These are phyloP conservation scores for Psylliodes chrysocephalus DNA, from an alignment of 2,888 invertebrate species.

Conservation along the genomic window DNA sequence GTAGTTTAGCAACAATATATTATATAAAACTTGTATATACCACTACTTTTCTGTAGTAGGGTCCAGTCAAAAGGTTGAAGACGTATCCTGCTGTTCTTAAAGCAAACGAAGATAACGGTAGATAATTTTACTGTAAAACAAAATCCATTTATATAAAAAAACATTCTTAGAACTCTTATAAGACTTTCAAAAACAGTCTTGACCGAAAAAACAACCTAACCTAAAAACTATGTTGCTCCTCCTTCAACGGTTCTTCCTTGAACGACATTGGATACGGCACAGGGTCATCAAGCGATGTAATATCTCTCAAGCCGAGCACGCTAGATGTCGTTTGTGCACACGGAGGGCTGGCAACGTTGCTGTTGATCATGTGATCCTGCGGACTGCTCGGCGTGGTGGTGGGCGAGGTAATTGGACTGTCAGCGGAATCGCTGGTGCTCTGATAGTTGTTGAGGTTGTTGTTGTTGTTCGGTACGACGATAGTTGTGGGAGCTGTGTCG, in stretches of 20 bases:
- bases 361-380: constrained; percentile 62
- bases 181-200: too few species aligned
- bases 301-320: constrained; percentile 66
- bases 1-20: too few species aligned
- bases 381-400: constrained; percentile 62
- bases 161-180: too few species aligned
- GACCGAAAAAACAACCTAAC: constrained; percentile 4
- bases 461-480: constrained; percentile 55
- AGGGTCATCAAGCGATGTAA: constrained; percentile 61
- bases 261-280: constrained; percentile 62
- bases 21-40: too few species aligned
- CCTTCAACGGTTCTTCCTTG: constrained; percentile 68
- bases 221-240: constrained; percentile 63
- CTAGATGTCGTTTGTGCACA: constrained; percentile 50
- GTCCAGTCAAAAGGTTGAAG: too few species aligned
- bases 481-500: constrained; percentile 61
- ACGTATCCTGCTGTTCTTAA: too few species aligned
- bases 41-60: too few species aligned
- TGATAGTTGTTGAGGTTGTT: constrained; percentile 64
- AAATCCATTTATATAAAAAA: too few species aligned
- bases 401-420: constrained; percentile 67
- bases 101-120: too few species aligned
- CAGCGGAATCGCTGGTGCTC: constrained; percentile 68
- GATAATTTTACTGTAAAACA: too few species aligned
- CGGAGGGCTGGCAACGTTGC: constrained; percentile 62